phyloP scores from a whole-genome alignment of 2,888 invertebrate species.

The Hypselothyrea guttata region DNA sequence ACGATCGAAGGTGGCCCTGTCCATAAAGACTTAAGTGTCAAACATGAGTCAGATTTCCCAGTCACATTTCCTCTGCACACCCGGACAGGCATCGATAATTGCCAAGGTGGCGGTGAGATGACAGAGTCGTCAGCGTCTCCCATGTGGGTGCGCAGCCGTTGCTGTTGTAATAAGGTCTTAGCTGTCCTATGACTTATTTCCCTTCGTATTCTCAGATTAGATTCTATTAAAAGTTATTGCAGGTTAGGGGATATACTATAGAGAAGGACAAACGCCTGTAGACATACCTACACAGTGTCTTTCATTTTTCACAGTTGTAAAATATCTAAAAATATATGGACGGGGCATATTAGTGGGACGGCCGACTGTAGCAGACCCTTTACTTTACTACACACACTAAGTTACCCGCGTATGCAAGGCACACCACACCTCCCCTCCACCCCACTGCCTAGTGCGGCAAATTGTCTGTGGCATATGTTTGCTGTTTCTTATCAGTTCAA shows the following conservation, averaged over 20 bases:
- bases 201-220: conserved; percentile 51
- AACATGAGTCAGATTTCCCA: conserved; percentile 53
- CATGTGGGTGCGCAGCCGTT: conserved; percentile 56
- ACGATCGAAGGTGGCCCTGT: conserved; percentile 48
- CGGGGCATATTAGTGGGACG: no score
- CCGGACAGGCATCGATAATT: conserved; percentile 56
- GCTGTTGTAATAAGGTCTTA: conserved; percentile 42
- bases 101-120: conserved; percentile 18
- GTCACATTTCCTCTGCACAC: background rate
- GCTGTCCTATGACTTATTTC: conserved; percentile 42
- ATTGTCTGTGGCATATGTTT: no score
- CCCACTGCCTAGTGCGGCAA: no score
- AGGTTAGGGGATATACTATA: no score
- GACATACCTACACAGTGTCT: no score
- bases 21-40: conserved; percentile 74
- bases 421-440: no score
- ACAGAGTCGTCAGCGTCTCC: conserved; percentile 28
- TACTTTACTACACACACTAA: no score
- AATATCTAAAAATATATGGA: no score
- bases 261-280: background rate
- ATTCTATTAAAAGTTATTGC: conserved; percentile 17
- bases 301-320: no score
- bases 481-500: no score
- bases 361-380: no score
- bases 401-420: no score